Conservation (phyloP, 2,888 invertebrate species). For the Mamestra brassicae region DNA sequence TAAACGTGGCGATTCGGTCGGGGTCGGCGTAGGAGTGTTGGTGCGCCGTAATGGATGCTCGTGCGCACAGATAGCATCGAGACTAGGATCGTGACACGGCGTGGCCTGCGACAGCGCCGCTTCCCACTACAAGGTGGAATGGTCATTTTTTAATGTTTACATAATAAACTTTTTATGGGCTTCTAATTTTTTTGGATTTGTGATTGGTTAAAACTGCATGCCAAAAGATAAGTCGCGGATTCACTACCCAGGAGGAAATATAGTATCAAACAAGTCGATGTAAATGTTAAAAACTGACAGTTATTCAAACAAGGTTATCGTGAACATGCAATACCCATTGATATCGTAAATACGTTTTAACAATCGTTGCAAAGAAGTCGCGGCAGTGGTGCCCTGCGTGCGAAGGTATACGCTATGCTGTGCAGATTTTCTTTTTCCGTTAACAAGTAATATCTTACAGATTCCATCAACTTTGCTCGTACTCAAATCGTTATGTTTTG, state of each 20-base stretch:
- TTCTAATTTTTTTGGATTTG: constrained; percentile 26
- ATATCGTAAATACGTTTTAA: background rate
- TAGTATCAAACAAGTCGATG: background rate
- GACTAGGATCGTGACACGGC: constrained; percentile 75
- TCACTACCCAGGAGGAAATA: background rate
- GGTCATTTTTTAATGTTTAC: constrained; percentile 67
- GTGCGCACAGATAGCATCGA: constrained; percentile 76
- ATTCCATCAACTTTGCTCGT: background rate
- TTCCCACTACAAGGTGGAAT: constrained; percentile 61
- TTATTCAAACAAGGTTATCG: background rate
- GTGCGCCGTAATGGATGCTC: constrained; percentile 71
- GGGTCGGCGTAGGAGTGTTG: constrained; percentile 66
- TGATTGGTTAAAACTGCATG: background rate
- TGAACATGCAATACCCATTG: background rate
- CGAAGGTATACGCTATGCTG: background rate
- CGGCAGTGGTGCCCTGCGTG: background rate
- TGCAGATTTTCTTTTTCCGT: background rate
- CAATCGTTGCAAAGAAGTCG: no score
- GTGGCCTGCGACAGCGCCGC: constrained; percentile 67
- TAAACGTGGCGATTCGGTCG: constrained; percentile 69
- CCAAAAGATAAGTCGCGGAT: background rate
- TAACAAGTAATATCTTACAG: background rate
- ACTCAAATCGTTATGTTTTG: background rate
- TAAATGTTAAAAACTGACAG: background rate
- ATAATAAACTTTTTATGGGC: constrained; percentile 59